A percentile compares a stretch with the other conserved stretches of the same genome.
Conservation (phyloP, 2,888 invertebrate species). For the Syrphus vitripennis region DNA sequence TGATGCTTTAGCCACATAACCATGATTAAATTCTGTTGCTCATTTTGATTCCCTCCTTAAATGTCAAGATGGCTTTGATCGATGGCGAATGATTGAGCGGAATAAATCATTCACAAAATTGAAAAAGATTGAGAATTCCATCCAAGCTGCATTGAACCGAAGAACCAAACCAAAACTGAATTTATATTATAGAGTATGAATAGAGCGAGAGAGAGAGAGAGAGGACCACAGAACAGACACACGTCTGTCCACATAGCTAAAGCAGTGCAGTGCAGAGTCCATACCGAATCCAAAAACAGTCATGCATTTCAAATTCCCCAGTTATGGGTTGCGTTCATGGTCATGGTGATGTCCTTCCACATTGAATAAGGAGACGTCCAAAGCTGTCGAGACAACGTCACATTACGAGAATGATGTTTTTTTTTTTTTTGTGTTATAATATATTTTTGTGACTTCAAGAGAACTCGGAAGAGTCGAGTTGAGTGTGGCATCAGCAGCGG, state of each 20-base stretch:
- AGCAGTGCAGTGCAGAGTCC: not conserved
- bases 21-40: conserved; percentile 68
- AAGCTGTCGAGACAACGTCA: conserved; percentile 46
- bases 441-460: not conserved
- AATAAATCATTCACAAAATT: conserved; percentile 70
- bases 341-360: conserved; percentile 60
- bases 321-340: conserved; percentile 60
- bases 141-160: not conserved
- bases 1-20: not conserved
- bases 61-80: conserved; percentile 68
- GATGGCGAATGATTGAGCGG: conserved; percentile 70
- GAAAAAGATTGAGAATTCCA: conserved; percentile 52
- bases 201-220: no score
- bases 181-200: no score
- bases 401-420: conserved; percentile 34
- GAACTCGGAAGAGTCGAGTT: conserved; percentile 8
- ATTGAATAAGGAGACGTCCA: conserved; percentile 29
- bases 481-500: not conserved
- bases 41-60: conserved; percentile 61
- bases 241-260: not conserved
- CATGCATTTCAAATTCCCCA: conserved; percentile 65
- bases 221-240: not conserved
- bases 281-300: conserved; percentile 49
- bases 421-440: not conserved
- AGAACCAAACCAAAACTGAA: not conserved